These are phyloP conservation scores for Protodeltote pygarga DNA, from an alignment of 2,888 invertebrate genomes.

Conservation along the genomic window DNA sequence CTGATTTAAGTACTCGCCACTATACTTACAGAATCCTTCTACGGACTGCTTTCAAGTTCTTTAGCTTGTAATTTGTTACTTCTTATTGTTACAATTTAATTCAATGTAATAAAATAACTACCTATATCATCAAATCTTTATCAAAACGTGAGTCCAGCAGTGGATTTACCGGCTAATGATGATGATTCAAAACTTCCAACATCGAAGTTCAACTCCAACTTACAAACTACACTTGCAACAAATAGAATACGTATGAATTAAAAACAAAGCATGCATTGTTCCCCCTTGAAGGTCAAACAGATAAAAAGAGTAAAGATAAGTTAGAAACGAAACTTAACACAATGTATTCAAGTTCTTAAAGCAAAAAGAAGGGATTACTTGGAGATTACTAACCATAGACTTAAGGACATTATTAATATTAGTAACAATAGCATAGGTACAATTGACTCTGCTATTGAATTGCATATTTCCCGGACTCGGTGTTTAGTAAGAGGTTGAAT, in stretches of 20 bases:
- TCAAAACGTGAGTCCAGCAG: too few relatives aligned
- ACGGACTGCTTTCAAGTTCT: conserved; percentile 1
- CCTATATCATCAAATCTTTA: too few relatives aligned
- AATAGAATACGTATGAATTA: too few relatives aligned
- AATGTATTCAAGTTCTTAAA: conserved; percentile 29
- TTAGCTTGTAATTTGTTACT: too few relatives aligned
- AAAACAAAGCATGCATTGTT: conserved; percentile 53
- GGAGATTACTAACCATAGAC: conserved; percentile 23
- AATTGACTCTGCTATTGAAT: conserved; percentile 49
- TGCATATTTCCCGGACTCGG: conserved; percentile 57
- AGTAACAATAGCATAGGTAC: conserved; percentile 32
- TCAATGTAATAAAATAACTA: too few relatives aligned
- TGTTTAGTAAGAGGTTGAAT: conserved; percentile 61
- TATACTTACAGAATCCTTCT: too few relatives aligned
- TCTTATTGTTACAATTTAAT: too few relatives aligned
- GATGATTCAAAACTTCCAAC: too few relatives aligned
- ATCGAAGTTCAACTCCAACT: too few relatives aligned
- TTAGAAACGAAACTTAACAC: conserved; percentile 27
- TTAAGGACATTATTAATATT: conserved; percentile 37
- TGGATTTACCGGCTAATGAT: too few relatives aligned
- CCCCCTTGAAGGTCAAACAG: conserved; percentile 55
- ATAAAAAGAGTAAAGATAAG: conserved; percentile 49
- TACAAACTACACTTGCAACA: too few relatives aligned
- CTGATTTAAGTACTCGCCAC: not conserved
- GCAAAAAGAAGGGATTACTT: conserved; percentile 26